phyloP scores from a whole-genome alignment of 2,113 vertebrate genomes.

The Melanerpes aurifrons region DNA sequence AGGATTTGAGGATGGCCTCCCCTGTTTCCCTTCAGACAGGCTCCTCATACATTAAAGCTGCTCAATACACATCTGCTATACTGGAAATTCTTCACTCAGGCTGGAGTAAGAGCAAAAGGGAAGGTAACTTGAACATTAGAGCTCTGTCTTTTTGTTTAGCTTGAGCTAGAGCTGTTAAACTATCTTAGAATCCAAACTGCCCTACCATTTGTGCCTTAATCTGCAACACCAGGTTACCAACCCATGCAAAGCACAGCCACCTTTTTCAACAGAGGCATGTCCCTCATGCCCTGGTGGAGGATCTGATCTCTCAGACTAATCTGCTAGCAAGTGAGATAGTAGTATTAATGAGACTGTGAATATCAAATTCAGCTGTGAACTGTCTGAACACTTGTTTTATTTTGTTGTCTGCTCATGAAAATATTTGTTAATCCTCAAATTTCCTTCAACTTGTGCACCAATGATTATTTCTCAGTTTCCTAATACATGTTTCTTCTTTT shows the following conservation, averaged over 20 bases:
- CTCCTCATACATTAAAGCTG: neutral
- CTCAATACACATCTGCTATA: neutral
- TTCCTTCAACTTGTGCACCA: constrained; percentile 30
- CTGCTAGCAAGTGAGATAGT: neutral
- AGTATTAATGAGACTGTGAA: neutral
- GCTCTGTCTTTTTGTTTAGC: neutral
- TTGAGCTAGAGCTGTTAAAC: neutral
- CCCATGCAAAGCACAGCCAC: neutral
- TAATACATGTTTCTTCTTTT: constrained; percentile 12
- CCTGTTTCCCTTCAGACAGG: neutral
- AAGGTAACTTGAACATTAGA: neutral
- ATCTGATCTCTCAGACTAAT: neutral
- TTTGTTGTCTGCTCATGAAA: constrained; percentile 15
- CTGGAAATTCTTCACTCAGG: neutral
- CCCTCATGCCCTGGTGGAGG: neutral
- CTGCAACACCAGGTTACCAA: fast-evolving
- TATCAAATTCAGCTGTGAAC: constrained; percentile 10
- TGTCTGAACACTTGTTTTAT: neutral
- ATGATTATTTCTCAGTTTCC: neutral
- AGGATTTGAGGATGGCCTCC: neutral
- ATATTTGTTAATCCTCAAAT: constrained; percentile 37
- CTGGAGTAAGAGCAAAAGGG: neutral
- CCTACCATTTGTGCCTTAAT: neutral
- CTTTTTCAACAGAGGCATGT: neutral
- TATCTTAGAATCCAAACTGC: neutral